A percentile compares a stretch with the other conserved stretches of the same genome.
Conservation (phyloP, 2,113 vertebrate genomes). For the Ceyx melanurus region DNA sequence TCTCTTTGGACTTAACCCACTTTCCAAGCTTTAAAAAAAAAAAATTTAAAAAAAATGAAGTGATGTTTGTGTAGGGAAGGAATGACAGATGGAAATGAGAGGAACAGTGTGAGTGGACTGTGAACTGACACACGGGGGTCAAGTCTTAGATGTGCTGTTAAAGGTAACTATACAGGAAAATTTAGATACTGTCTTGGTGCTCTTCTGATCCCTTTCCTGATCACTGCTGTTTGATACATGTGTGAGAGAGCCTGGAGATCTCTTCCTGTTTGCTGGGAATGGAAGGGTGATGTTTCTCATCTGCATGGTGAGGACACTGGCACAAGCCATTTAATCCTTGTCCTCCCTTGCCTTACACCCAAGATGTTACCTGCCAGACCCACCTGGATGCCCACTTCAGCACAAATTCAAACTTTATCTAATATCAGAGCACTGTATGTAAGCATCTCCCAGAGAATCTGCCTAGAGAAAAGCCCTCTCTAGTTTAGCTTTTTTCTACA, state of each 20-base stretch:
- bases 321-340: accelerated
- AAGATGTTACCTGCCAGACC: accelerated
- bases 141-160: not conserved
- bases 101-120: not conserved
- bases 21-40: not conserved
- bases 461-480: not conserved
- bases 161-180: not conserved
- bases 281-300: not conserved
- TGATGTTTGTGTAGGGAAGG: not conserved
- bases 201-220: accelerated
- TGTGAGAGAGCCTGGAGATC: not conserved
- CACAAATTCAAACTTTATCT: not conserved
- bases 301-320: accelerated
- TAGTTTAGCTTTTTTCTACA: not conserved
- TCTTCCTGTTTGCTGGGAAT: not conserved
- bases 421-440: not conserved
- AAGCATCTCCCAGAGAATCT: not conserved
- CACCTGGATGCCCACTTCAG: not conserved
- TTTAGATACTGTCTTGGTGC: not conserved
- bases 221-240: accelerated
- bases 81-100: not conserved
- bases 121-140: not conserved
- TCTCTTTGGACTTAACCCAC: not conserved
- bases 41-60: not conserved
- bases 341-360: not conserved